Conservation (phyloP, 2,797 vertebrate species). For the Gobionotothen gibberifrons region DNA sequence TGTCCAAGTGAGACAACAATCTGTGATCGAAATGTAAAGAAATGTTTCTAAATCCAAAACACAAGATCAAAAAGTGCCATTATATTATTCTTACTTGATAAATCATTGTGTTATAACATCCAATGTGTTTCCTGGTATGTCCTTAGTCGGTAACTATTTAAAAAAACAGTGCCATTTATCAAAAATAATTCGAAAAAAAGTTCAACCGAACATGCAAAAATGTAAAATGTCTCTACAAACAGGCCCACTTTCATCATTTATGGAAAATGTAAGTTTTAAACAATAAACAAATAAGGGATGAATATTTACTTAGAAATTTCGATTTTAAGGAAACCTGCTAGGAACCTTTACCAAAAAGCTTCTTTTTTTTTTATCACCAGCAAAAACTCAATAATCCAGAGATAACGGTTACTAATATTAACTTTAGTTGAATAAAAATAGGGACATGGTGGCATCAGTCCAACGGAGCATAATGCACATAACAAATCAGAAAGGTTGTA, state of each 20-base stretch:
- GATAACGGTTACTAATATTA: too few relatives aligned
- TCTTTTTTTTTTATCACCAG: background rate
- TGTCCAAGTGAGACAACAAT: conserved; percentile 26
- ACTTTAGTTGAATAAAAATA: background rate
- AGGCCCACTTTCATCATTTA: background rate
- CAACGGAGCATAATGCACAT: background rate
- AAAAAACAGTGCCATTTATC: background rate
- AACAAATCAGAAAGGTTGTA: conserved; percentile 6
- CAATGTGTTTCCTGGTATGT: background rate
- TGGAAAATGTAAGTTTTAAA: background rate
- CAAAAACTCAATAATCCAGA: background rate
- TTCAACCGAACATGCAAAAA: too few relatives aligned
- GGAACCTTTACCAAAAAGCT: too few relatives aligned
- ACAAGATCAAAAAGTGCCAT: background rate
- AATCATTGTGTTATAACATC: background rate
- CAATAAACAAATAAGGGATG: background rate
- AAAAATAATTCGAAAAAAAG: background rate
- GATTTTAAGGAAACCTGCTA: too few relatives aligned
- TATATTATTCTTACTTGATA: too few relatives aligned
- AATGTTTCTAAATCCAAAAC: conserved; percentile 8
- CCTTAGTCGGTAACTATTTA: too few relatives aligned
- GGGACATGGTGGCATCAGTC: background rate
- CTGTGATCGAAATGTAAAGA: conserved; percentile 8
- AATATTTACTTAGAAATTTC: background rate
- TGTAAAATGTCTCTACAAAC: too few relatives aligned